Conservation (phyloP, 2,888 invertebrate genomes). For the Spatulosminthurus flaviceps region DNA sequence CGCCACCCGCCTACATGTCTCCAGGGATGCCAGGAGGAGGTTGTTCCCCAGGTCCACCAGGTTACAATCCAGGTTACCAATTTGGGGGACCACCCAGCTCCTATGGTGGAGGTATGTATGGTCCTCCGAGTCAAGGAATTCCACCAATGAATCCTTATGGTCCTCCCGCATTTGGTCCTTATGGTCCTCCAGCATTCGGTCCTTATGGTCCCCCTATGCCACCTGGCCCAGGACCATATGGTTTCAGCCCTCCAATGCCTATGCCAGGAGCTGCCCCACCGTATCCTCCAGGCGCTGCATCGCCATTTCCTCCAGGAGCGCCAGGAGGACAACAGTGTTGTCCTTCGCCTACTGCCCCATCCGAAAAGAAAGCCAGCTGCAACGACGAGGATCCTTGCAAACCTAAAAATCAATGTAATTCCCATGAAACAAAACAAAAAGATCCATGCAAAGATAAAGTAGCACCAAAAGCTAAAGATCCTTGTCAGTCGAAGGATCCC, state of each 20-base stretch:
- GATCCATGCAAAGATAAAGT: too few species aligned
- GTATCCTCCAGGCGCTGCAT: too few species aligned
- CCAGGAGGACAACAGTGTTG: not conserved
- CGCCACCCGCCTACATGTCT: not conserved
- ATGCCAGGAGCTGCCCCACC: too few species aligned
- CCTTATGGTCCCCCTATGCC: not conserved
- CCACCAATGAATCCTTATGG: not conserved
- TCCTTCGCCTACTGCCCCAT: not conserved
- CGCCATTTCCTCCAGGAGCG: too few species aligned
- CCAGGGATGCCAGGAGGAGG: not conserved
- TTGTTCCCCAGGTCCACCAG: not conserved
- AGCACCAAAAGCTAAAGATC: too few species aligned
- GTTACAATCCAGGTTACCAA: not conserved
- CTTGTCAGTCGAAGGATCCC: too few species aligned
- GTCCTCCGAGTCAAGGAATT: not conserved
- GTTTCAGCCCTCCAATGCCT: too few species aligned
- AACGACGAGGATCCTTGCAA: not conserved
- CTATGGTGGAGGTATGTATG: not conserved
- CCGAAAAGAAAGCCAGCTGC: not conserved
- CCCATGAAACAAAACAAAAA: too few species aligned
- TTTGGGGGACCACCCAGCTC: not conserved
- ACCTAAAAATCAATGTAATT: too few species aligned
- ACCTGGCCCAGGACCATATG: not conserved
- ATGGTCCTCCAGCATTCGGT: not conserved
- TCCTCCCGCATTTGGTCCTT: not conserved